Conservation (phyloP, 2,797 vertebrate species). For the Sebastes oblongus region DNA sequence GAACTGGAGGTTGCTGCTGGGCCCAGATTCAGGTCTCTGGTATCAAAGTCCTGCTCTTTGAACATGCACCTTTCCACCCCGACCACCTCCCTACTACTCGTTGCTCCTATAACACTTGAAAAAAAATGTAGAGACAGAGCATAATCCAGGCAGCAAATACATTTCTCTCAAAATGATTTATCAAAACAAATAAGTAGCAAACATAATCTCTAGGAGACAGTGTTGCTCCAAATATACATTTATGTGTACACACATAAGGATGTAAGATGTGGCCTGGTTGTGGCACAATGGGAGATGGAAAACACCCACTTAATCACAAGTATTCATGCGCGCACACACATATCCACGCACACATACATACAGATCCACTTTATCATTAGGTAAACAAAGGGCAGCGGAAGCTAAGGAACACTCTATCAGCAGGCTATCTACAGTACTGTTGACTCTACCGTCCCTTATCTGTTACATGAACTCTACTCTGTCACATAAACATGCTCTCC, state of each 20-base stretch:
- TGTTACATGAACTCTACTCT: slow-evolving; percentile 80
- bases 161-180: not conserved
- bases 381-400: slow-evolving; percentile 83
- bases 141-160: not conserved
- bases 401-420: slow-evolving; percentile 84
- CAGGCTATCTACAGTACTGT: slow-evolving; percentile 80
- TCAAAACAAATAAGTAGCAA: not conserved
- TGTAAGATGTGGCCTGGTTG: not conserved
- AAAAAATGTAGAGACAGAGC: not conserved
- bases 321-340: not conserved
- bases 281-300: slow-evolving; percentile 14
- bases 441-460: slow-evolving; percentile 82
- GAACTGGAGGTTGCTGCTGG: no score
- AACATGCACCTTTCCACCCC: not conserved
- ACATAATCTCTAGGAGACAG: not conserved
- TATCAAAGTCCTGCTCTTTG: not conserved
- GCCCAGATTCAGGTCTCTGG: not conserved
- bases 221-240: not conserved
- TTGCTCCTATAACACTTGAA: not conserved
- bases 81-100: not conserved
- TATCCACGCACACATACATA: slow-evolving; percentile 15
- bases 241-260: not conserved
- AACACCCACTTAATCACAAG: slow-evolving; percentile 20
- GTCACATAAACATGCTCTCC: slow-evolving; percentile 74
- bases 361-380: slow-evolving; percentile 62